Evolutionary conservation across 2,888 invertebrate genomes (phyloP).

Genomic region (Epinotia demarniana): DNA sequence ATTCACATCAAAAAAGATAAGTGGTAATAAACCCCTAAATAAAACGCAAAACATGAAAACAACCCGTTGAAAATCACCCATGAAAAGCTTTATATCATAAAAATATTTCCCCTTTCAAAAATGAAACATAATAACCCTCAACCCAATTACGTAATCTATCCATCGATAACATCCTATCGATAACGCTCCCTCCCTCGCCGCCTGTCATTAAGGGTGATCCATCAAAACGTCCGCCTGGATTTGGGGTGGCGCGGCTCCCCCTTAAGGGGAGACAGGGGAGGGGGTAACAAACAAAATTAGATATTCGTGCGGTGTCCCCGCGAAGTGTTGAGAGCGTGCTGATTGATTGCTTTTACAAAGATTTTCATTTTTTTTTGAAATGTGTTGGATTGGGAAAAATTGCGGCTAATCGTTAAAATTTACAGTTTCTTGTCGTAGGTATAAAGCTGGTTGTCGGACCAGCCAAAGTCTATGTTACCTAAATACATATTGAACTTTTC

Average conservation of each 20-base stretch:
- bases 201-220: conserved; percentile 85
- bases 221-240: conserved; percentile 83
- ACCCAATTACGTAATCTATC: conserved; percentile 60
- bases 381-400: conserved; percentile 22
- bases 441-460: neutral
- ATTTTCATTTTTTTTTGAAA: conserved; percentile 57
- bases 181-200: conserved; percentile 62
- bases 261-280: conserved; percentile 44
- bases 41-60: neutral
- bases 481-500: too few species aligned
- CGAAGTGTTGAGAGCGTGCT: conserved; percentile 74
- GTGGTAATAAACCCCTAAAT: neutral
- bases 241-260: conserved; percentile 71
- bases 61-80: neutral
- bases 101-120: conserved; percentile 16
- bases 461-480: neutral
- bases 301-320: conserved; percentile 82
- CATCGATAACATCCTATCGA: conserved; percentile 53
- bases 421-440: neutral
- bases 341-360: conserved; percentile 77
- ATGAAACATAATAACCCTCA: conserved; percentile 44
- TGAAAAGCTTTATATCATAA: conserved; percentile 11
- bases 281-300: conserved; percentile 81
- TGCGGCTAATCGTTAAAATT: conserved; percentile 13
- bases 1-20: neutral